Conservation (phyloP, 1,140 invertebrate species). For the Parasteatoda tepidariorum region DNA sequence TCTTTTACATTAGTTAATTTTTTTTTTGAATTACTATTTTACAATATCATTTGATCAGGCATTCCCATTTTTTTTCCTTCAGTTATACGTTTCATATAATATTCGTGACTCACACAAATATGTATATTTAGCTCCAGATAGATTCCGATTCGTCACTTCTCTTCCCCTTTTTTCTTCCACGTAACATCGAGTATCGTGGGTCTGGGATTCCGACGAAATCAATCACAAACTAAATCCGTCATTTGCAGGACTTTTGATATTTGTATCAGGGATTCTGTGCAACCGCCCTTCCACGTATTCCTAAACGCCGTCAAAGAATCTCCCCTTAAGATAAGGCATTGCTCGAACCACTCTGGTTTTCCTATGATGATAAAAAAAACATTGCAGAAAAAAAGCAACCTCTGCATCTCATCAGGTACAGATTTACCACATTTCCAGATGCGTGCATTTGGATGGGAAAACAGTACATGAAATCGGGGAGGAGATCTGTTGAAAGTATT, state of each 20-base stretch:
- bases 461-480: background rate
- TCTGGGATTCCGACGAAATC: background rate
- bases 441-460: background rate
- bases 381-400: background rate
- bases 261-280: background rate
- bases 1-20: too few species aligned
- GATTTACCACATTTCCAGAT: background rate
- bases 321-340: too few species aligned
- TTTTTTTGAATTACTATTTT: too few species aligned
- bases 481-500: background rate
- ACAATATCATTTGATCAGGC: too few species aligned
- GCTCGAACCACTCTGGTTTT: background rate
- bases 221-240: conserved; percentile 32
- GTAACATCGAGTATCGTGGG: background rate
- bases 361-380: background rate
- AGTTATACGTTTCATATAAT: too few species aligned
- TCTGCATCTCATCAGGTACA: background rate
- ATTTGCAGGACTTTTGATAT: conserved; percentile 12
- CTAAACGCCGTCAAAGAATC: background rate
- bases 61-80: too few species aligned
- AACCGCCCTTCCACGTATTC: conserved; percentile 3
- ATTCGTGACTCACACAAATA: too few species aligned
- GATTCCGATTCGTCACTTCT: too few species aligned
- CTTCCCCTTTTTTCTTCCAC: background rate
- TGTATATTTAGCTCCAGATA: too few species aligned